Conservation (phyloP, 2,113 vertebrate genomes). For the Trochalopteron elliotii region DNA sequence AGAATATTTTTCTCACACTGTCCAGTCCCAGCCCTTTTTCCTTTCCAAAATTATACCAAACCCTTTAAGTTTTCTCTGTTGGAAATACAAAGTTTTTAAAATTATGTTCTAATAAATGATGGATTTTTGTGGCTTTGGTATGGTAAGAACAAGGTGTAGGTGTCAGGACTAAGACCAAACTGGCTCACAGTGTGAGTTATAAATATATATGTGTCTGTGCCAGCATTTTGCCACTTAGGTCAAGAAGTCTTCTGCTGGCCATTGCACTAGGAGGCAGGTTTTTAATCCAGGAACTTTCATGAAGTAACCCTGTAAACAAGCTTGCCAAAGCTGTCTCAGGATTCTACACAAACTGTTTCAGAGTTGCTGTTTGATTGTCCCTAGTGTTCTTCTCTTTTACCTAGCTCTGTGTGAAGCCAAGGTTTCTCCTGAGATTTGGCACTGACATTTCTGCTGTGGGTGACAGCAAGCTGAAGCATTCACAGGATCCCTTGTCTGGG, state of each 20-base stretch:
- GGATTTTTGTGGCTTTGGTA: neutral
- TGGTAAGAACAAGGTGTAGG: neutral
- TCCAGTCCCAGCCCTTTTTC: neutral
- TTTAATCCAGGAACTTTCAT: neutral
- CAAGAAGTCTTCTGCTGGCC: neutral
- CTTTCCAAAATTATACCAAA: neutral
- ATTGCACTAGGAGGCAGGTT: neutral
- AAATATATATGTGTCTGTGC: neutral
- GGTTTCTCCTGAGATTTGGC: neutral
- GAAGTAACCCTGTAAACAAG: neutral
- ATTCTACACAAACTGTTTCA: neutral
- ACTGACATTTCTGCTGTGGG: accelerated
- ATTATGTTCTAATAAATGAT: neutral
- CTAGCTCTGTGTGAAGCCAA: neutral
- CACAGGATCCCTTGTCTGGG: neutral
- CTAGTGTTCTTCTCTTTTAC: neutral
- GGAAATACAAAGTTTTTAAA: neutral
- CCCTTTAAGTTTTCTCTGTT: neutral
- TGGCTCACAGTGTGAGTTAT: neutral
- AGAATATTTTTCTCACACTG: neutral
- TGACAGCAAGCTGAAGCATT: neutral
- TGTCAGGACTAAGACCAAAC: neutral
- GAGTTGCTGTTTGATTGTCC: neutral
- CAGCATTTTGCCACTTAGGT: neutral
- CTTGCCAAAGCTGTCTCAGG: neutral